Base-by-base conservation (phyloP, 2,797 vertebrate genomes). In the Chiroxiphia lanceolata region DNA sequence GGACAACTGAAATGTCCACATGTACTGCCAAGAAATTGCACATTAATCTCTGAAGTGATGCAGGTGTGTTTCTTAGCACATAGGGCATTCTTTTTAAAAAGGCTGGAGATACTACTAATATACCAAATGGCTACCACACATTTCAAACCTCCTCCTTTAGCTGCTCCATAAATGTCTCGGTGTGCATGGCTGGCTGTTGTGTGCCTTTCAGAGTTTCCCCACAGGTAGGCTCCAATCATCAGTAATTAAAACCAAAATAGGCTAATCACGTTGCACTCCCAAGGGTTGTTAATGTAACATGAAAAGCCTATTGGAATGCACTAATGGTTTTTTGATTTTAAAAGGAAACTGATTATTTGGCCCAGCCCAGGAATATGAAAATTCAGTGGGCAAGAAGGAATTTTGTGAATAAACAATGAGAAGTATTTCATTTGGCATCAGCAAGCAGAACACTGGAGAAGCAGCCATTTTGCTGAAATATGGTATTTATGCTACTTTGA, bases 381-480 rank as follows among this genome's bases (percentile, higher is more conserved):
- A 96, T 96, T 93, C 87, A 92, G 56, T 87, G 79, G 79, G 86
- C 65, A 92, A 93, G 95, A 86, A 95, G 83, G 91, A 94, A 94
- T 94, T 94, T 72, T 90, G 76, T 90, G 90, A 94, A 94, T 95
- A 97, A 97, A 97, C 95, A 95, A 53, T 63, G 64, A 80, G 82
- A 91, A 86, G 11, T 95, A 93, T 95, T 96, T 95, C 57, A 92
- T 95, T 96, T 96, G 95, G 95, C 93, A 81, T 63, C 1, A 0
- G 56, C 64, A 78, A 94, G 72, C 76, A 90, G 91, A 94, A 56
- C 22, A 15, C 33, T 81, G 65, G 78, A 93, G 74, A 76, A 89
- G 72, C 31, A 82, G 91, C 89, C 87, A 90, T 95, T 92, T 89
- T 96, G 45, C 70, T 97, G 94, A 97, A 90, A 96, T 95, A 94